Conservation (phyloP, 2,113 vertebrate genomes). For the Vulpes lagopus region DNA sequence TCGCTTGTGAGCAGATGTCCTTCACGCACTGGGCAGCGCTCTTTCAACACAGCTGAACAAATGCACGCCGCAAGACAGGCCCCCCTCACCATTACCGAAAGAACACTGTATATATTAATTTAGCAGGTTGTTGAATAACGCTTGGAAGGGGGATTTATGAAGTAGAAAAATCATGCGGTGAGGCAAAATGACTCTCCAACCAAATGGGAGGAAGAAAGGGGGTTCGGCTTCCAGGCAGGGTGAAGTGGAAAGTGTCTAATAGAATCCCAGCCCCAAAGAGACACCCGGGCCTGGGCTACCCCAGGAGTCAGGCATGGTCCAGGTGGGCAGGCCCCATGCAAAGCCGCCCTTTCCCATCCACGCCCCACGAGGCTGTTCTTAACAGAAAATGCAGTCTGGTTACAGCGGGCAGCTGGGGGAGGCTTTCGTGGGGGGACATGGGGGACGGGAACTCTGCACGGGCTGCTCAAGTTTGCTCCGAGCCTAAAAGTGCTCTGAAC, state of each 20-base stretch:
- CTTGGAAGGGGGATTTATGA: conserved; percentile 86
- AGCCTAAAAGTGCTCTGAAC: neutral
- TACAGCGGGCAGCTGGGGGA: neutral
- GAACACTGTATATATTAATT: conserved; percentile 86
- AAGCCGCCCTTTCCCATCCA: neutral
- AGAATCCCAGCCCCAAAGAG: neutral
- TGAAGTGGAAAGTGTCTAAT: too few relatives aligned
- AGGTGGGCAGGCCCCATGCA: neutral
- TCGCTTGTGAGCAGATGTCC: conserved; percentile 90
- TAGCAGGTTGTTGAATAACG: conserved; percentile 85
- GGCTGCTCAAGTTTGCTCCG: neutral
- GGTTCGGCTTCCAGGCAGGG: neutral
- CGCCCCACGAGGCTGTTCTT: neutral
- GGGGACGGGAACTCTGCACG: neutral
- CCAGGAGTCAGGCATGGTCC: neutral
- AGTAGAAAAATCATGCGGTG: conserved; percentile 81
- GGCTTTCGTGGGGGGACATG: accelerated
- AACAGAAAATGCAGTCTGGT: neutral
- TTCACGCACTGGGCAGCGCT: conserved; percentile 80
- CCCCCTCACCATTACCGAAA: conserved; percentile 78
- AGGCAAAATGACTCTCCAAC: conserved; percentile 84
- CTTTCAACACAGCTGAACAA: conserved; percentile 83
- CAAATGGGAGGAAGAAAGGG: conserved; percentile 62
- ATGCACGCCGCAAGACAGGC: conserved; percentile 84
- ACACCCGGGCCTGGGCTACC: accelerated